Percentiles rank a stretch among this genome's conserved stretches.
Conservation (phyloP, 1,140 invertebrate genomes). For the Globodera rostochiensis region DNA sequence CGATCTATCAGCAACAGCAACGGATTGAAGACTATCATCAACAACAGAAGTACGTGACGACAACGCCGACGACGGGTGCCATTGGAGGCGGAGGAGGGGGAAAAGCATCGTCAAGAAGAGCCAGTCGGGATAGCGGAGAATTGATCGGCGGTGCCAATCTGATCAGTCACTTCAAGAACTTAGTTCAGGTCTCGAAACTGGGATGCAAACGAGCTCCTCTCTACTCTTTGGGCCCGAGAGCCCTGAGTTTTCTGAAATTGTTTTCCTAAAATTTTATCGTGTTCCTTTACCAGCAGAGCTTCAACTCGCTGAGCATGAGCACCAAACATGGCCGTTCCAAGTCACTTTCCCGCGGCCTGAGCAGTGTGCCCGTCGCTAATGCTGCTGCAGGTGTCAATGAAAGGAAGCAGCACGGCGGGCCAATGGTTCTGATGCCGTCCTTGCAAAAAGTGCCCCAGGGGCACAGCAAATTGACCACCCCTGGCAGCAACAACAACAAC, state of each 20-base stretch:
- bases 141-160: conserved; percentile 21
- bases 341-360: conserved; percentile 19
- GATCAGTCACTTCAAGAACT: conserved; percentile 28
- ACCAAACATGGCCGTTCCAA: conserved; percentile 26
- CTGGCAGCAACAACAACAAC: neutral
- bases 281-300: conserved; percentile 4
- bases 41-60: conserved; percentile 17
- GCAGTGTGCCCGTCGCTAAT: neutral
- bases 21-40: neutral
- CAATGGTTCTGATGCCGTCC: neutral
- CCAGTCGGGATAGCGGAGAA: conserved; percentile 18
- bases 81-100: conserved; percentile 10
- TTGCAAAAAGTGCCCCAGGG: neutral
- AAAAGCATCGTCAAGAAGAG: conserved; percentile 7
- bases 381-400: neutral
- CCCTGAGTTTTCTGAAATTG: neutral
- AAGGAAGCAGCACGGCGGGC: neutral
- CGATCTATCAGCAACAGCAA: conserved; percentile 15
- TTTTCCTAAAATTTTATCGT: conserved; percentile 6
- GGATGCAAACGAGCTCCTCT: neutral
- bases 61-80: neutral
- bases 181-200: neutral
- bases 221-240: no score
- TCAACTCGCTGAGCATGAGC: conserved; percentile 18
- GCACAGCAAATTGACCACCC: neutral